A percentile compares a stretch with the other conserved stretches of the same genome.
Conservation (phyloP, 2,113 vertebrate species). For the Colinus virginianus region DNA sequence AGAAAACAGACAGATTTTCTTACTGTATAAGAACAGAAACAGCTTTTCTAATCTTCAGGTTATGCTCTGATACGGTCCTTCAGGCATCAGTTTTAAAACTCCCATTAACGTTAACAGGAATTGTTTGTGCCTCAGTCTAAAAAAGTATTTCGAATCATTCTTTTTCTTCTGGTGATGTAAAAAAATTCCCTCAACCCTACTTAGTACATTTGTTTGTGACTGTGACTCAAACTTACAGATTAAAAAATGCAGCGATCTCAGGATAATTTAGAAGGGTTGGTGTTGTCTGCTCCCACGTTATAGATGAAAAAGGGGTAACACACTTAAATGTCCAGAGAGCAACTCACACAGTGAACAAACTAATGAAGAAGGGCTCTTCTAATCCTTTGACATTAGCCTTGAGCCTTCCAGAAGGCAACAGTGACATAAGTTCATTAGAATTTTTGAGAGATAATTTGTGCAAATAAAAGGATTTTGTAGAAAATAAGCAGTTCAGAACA, state of each 20-base stretch:
- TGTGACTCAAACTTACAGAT: not conserved
- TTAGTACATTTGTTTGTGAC: not conserved
- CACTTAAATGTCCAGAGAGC: not conserved
- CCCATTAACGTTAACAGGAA: conserved; percentile 24
- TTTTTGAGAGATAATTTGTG: not conserved
- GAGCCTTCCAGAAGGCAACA: not conserved
- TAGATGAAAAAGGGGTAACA: not conserved
- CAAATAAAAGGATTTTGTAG: not conserved
- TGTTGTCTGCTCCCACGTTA: not conserved
- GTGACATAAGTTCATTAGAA: not conserved
- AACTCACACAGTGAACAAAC: not conserved
- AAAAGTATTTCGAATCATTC: not conserved
- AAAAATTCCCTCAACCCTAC: not conserved
- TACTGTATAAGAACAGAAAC: not conserved
- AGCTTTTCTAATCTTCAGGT: not conserved
- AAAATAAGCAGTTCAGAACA: not conserved
- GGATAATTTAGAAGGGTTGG: not conserved
- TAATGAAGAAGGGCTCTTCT: not conserved
- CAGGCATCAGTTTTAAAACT: conserved; percentile 14
- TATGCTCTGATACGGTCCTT: conserved; percentile 29
- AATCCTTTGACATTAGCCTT: not conserved
- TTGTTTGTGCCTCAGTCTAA: not conserved
- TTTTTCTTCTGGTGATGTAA: not conserved
- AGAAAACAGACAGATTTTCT: not conserved
- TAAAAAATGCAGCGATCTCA: not conserved